These are phyloP conservation scores for Carduelis carduelis DNA, from an alignment of 2,797 vertebrate genomes.

Conservation along the genomic window DNA sequence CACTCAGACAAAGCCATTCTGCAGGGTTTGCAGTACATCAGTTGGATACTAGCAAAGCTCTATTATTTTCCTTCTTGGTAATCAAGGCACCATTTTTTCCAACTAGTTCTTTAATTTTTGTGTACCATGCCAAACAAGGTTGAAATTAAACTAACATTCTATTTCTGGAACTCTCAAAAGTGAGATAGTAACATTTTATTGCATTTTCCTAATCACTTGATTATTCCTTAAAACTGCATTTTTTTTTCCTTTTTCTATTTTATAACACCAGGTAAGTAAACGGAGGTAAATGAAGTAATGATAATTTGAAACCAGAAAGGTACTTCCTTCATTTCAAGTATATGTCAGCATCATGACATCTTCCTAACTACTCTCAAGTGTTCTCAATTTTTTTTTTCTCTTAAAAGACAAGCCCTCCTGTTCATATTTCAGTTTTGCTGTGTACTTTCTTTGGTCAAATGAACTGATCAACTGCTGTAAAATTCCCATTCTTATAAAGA, in stretches of 20 bases:
- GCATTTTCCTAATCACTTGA: not conserved
- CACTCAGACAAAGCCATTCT: not conserved
- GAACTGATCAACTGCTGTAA: not conserved
- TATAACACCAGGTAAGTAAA: not conserved
- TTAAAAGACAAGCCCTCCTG: not conserved
- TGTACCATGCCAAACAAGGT: not conserved
- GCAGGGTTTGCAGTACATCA: not conserved
- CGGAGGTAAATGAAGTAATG: not conserved
- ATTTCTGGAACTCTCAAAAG: not conserved
- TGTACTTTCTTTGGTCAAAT: not conserved
- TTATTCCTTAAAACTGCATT: not conserved
- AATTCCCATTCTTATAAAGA: not conserved
- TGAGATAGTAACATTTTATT: not conserved
- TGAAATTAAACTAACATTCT: not conserved
- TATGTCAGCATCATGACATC: not conserved
- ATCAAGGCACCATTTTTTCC: not conserved
- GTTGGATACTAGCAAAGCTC: not conserved
- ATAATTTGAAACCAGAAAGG: not conserved
- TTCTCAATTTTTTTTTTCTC: not conserved
- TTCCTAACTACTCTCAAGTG: not conserved
- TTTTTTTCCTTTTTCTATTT: not conserved
- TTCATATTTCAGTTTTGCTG: not conserved
- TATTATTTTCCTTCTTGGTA: not conserved
- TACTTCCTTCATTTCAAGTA: not conserved
- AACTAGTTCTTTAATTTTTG: not conserved